Conservation (phyloP, 2,888 invertebrate genomes). For the Lochmaea capreae region DNA sequence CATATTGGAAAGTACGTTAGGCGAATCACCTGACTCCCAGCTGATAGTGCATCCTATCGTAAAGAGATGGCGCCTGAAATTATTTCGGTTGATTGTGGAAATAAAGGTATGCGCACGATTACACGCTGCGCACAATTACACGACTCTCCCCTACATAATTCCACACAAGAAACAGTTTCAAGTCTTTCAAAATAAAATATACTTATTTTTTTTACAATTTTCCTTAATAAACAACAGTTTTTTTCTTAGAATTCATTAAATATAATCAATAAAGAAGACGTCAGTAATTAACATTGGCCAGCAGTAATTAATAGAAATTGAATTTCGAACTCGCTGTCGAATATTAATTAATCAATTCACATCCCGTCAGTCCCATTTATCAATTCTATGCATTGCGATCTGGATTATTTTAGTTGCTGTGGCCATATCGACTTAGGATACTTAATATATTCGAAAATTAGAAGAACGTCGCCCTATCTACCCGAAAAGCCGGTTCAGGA, state of each 20-base stretch:
- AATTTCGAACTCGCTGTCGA: background rate
- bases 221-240: no score
- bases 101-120: no score
- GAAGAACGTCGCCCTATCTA: constrained; percentile 2
- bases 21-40: constrained; percentile 1
- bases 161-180: no score
- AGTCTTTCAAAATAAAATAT: no score
- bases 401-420: background rate
- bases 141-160: no score
- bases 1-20: constrained; percentile 15
- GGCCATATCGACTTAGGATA: background rate
- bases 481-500: constrained; percentile 1
- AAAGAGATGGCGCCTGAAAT: no score
- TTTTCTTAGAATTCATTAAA: background rate
- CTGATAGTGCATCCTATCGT: no score
- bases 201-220: no score
- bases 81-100: no score
- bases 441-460: constrained; percentile 6
- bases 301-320: background rate
- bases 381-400: constrained; percentile 3
- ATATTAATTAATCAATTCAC: constrained; percentile 9
- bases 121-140: no score
- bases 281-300: background rate
- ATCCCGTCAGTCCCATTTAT: background rate
- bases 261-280: background rate